These are phyloP conservation scores for Aphelenchoides bicaudatus DNA, from an alignment of 2,888 invertebrate species.

Conservation along the genomic window DNA sequence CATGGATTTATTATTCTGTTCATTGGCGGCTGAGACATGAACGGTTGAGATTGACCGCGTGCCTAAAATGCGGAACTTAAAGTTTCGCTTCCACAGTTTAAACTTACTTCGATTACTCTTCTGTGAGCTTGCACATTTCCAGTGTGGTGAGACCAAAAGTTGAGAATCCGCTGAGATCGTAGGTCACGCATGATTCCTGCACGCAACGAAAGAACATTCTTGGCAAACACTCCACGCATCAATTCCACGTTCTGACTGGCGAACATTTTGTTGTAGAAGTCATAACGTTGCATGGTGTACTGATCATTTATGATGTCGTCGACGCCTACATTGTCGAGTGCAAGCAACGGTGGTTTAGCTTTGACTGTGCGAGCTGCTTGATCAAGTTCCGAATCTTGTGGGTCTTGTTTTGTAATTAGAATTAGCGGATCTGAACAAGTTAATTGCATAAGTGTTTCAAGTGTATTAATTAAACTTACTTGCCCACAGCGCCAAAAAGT, in stretches of 20 bases:
- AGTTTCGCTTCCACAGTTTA: not conserved
- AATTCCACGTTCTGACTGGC: constrained; percentile 9
- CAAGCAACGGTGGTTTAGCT: constrained; percentile 9
- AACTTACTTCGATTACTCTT: constrained; percentile 7
- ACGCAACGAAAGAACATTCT: constrained; percentile 11
- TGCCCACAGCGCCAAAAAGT: constrained; percentile 48
- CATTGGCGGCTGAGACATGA: not conserved
- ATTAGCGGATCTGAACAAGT: constrained; percentile 50
- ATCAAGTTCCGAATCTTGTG: constrained; percentile 2
- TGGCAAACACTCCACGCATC: constrained; percentile 1
- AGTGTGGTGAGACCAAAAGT: constrained; percentile 9
- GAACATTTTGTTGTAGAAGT: not conserved
- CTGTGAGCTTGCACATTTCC: constrained; percentile 15
- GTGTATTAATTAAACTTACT: constrained; percentile 26
- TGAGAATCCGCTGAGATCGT: constrained; percentile 11
- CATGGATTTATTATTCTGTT: constrained; percentile 7
- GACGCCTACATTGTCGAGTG: constrained; percentile 13
- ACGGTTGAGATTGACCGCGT: constrained; percentile 11
- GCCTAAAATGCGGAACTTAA: not conserved
- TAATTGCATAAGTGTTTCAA: constrained; percentile 7
- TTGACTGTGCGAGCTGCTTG: constrained; percentile 8
- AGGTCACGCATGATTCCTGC: constrained; percentile 14
- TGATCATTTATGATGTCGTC: constrained; percentile 6
- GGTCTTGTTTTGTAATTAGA: constrained; percentile 40
- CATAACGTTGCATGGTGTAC: not conserved